Evolutionary conservation across 2,797 vertebrate species (phyloP), one percentile per base, ranked within the genome.

Genomic region (Nannoperca australis): DNA sequence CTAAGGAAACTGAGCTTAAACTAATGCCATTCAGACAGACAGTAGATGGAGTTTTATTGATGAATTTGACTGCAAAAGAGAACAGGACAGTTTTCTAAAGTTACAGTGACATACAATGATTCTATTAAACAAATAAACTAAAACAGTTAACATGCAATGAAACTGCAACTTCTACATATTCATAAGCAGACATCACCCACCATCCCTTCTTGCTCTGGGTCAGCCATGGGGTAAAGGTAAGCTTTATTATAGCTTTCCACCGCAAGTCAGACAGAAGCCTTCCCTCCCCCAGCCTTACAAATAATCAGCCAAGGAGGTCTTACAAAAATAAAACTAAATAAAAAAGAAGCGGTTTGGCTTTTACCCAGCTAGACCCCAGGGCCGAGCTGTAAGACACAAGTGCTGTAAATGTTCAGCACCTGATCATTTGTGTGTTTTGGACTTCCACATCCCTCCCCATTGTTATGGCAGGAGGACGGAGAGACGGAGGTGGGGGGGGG

Each of bases 371-470:
- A 40, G 72, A 94, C 94, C 90, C 91, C 64, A 88, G 90, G 89
- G 87, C 93, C 91, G 45, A 74, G 75, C 85, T 53, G 63, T 54
- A 90, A 90, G 18, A 89, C 92, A 91, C 88, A 72, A 93, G 94
- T 88, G 89, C 95, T 94, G 93, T 94, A 94, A 95, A 86, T 89
- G 94, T 94, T 96, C 93, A 90, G 90, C 86, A 94, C 82, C 92
- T 95, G 91, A 93, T 84, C 81, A 93, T 95, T 94, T 96, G 95
- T 96, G 86, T 96, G 94, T 94, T 95, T 97, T 97, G 96, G 96
- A 96, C 76, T 47, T 76, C 76, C 71, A 78, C 81, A 71, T 83
- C 7, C 10, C 89, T 93, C 76, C 63, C 76, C 45, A 84, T 85
- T 90, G 88, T 91, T 91, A 89, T 83, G 82, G 76, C 63, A 77